Conservation (phyloP, 1,140 invertebrate species). For the Heliconius hermathena region DNA sequence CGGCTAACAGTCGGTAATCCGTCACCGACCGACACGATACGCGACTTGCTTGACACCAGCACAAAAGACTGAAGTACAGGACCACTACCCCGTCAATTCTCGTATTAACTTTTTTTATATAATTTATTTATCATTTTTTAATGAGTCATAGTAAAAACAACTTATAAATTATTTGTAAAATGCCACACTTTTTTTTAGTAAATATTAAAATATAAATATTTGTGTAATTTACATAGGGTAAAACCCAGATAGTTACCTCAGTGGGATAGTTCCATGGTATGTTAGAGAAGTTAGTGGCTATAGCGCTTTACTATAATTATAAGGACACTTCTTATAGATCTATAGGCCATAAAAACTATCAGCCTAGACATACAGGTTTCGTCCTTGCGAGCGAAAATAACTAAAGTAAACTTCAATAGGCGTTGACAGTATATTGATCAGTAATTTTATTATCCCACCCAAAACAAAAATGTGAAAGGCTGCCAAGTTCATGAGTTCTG, state of each 20-base stretch:
- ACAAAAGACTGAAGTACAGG: slow-evolving; percentile 49
- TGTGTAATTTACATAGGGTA: not conserved
- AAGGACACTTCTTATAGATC: too few relatives aligned
- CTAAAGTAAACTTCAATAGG: too few relatives aligned
- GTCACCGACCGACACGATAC: slow-evolving; percentile 57
- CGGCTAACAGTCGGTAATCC: slow-evolving; percentile 67
- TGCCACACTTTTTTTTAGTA: not conserved
- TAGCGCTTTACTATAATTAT: too few relatives aligned
- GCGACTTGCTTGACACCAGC: slow-evolving; percentile 45
- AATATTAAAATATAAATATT: not conserved
- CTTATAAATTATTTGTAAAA: not conserved
- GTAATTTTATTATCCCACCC: too few relatives aligned
- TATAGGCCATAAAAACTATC: too few relatives aligned
- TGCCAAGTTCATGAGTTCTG: too few relatives aligned
- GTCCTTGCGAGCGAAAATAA: too few relatives aligned
- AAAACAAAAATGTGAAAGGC: too few relatives aligned
- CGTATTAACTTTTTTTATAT: slow-evolving; percentile 17
- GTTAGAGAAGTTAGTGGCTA: too few relatives aligned
- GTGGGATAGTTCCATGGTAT: too few relatives aligned
- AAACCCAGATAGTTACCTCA: not conserved
- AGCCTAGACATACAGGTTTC: too few relatives aligned
- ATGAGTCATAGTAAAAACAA: slow-evolving; percentile 9
- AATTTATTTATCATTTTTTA: slow-evolving; percentile 8
- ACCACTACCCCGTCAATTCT: slow-evolving; percentile 31
- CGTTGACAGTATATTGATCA: too few relatives aligned